Conservation (phyloP, 2,797 vertebrate genomes). For the Falco columbarius region DNA sequence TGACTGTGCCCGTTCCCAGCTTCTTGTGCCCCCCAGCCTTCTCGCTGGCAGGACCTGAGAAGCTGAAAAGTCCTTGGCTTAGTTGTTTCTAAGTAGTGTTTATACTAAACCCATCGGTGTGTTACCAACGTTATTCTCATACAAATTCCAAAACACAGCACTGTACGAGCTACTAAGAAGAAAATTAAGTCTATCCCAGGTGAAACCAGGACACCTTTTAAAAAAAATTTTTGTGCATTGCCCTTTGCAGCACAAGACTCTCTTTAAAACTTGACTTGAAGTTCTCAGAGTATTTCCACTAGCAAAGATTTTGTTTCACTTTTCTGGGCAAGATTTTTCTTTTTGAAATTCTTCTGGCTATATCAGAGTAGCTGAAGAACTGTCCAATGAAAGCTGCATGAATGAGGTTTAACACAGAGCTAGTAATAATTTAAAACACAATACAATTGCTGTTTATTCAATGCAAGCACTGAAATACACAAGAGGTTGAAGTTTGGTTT, state of each 20-base stretch:
- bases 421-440: neutral
- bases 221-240: neutral
- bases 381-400: neutral
- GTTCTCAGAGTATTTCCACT: neutral
- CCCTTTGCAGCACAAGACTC: neutral
- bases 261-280: neutral
- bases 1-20: no score
- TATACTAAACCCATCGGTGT: no score
- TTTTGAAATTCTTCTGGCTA: neutral
- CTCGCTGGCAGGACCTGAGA: no score
- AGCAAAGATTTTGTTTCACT: neutral
- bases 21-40: no score
- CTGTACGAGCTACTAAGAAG: no score
- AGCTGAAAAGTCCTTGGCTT: no score
- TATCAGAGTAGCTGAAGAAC: neutral
- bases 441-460: neutral
- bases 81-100: no score
- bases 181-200: no score
- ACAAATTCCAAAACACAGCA: no score
- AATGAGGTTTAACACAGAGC: neutral
- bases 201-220: neutral
- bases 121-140: no score
- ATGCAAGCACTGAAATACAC: neutral
- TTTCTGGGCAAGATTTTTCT: neutral
- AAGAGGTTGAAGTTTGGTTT: neutral